A percentile compares a stretch with the other conserved stretches of the same genome.
phyloP scores from a whole-genome alignment of 2,113 vertebrate species.

The Morone saxatilis region DNA sequence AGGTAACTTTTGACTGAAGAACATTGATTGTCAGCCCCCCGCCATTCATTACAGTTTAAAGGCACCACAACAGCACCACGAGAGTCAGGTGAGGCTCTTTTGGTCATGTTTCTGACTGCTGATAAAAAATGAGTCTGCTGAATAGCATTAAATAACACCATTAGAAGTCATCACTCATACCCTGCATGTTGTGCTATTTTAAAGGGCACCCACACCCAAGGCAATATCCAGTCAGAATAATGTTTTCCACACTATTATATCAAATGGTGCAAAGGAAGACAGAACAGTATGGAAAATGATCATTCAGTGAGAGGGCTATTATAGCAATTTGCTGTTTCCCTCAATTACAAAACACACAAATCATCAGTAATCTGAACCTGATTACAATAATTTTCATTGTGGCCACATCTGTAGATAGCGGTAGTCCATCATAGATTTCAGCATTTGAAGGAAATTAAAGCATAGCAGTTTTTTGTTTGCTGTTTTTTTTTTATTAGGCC shows the following conservation, averaged over 20 bases:
- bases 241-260: constrained; percentile 11
- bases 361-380: constrained; percentile 23
- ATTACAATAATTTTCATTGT: constrained; percentile 26
- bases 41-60: constrained; percentile 31
- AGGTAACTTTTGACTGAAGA: constrained; percentile 39
- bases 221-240: constrained; percentile 11
- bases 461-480: not conserved
- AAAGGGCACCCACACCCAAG: constrained; percentile 12
- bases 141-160: constrained; percentile 13
- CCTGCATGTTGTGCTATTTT: constrained; percentile 14
- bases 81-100: not conserved
- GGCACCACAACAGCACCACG: not conserved
- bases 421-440: not conserved
- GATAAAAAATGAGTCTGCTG: constrained; percentile 6
- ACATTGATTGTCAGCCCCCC: constrained; percentile 18
- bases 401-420: constrained; percentile 24
- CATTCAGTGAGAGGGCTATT: not conserved
- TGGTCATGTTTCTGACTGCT: constrained; percentile 16
- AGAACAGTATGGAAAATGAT: not conserved
- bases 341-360: constrained; percentile 26
- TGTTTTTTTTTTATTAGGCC: not conserved
- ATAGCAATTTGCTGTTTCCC: constrained; percentile 3
- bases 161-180: constrained; percentile 17
- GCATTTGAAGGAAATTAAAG: constrained; percentile 9
- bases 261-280: not conserved